These are phyloP conservation scores for Pristionchus mayeri DNA, from an alignment of 2,888 invertebrate species.

Conservation along the genomic window DNA sequence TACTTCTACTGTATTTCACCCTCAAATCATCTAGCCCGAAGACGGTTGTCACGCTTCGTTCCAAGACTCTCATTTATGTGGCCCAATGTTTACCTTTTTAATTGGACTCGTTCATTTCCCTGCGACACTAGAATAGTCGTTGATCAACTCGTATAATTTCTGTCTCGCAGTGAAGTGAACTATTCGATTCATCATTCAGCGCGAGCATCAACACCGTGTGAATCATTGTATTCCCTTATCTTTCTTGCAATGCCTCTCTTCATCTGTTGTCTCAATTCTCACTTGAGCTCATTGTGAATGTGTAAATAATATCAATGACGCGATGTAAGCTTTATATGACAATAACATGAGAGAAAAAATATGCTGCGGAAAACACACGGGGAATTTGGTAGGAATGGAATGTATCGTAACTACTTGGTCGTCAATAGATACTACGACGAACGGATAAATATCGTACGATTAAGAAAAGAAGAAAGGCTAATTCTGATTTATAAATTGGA, in stretches of 20 bases:
- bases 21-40: conserved; percentile 9
- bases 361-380: conserved; percentile 24
- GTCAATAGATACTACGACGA: conserved; percentile 29
- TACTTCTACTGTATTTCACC: conserved; percentile 8
- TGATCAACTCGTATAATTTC: no score
- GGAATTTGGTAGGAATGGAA: neutral
- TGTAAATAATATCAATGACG: conserved; percentile 18
- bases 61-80: neutral
- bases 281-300: conserved; percentile 15
- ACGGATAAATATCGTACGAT: neutral
- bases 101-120: neutral
- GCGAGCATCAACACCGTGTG: conserved; percentile 15
- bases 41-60: conserved; percentile 41
- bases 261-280: conserved; percentile 22
- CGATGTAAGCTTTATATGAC: conserved; percentile 33
- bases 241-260: neutral
- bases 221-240: neutral
- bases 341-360: conserved; percentile 1
- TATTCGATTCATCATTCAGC: neutral
- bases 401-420: neutral
- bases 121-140: no score
- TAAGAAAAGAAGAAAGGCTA: neutral
- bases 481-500: no score
- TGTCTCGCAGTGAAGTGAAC: neutral
- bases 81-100: neutral